Percentiles rank a stretch among this genome's conserved stretches.
phyloP scores from a whole-genome alignment of 2,888 invertebrate genomes.

The Lissonota sp. region DNA sequence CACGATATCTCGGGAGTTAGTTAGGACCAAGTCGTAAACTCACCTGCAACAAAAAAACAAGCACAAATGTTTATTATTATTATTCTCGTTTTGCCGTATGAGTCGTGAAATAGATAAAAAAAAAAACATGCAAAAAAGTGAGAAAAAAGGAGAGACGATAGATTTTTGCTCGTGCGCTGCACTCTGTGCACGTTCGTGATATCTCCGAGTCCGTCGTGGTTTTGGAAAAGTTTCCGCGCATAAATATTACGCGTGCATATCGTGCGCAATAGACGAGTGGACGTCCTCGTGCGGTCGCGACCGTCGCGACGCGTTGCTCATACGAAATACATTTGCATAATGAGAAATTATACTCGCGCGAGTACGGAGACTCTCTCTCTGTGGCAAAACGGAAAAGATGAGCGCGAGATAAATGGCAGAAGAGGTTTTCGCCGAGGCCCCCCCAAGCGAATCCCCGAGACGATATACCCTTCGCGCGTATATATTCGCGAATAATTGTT shows the following conservation, averaged over 20 bases:
- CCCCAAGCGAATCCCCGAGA: slow-evolving; percentile 24
- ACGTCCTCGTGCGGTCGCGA: slow-evolving; percentile 32
- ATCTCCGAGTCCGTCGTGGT: slow-evolving; percentile 19
- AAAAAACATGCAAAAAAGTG: background rate
- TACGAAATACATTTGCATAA: slow-evolving; percentile 72
- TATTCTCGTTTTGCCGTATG: slow-evolving; percentile 16
- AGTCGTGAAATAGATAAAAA: slow-evolving; percentile 9
- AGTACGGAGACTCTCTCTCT: slow-evolving; percentile 53
- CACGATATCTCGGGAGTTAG: slow-evolving; percentile 38
- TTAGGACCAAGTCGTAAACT: slow-evolving; percentile 59
- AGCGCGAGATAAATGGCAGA: background rate
- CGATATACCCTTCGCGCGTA: slow-evolving; percentile 20
- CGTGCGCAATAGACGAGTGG: slow-evolving; percentile 11
- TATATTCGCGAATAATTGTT: slow-evolving; percentile 67
- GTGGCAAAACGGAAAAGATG: slow-evolving; percentile 1
- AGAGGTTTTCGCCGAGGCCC: slow-evolving; percentile 25
- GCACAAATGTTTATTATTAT: slow-evolving; percentile 54
- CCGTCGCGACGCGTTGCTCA: slow-evolving; percentile 57
- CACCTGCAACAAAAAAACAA: slow-evolving; percentile 62
- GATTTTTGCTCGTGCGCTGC: background rate
- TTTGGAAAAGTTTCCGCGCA: slow-evolving; percentile 46
- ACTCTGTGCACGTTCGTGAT: background rate
- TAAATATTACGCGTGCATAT: background rate
- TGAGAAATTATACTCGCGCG: slow-evolving; percentile 75
- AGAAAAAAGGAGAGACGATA: background rate